phyloP scores from a whole-genome alignment of 2,113 vertebrate genomes.

The Grallaria varia region DNA sequence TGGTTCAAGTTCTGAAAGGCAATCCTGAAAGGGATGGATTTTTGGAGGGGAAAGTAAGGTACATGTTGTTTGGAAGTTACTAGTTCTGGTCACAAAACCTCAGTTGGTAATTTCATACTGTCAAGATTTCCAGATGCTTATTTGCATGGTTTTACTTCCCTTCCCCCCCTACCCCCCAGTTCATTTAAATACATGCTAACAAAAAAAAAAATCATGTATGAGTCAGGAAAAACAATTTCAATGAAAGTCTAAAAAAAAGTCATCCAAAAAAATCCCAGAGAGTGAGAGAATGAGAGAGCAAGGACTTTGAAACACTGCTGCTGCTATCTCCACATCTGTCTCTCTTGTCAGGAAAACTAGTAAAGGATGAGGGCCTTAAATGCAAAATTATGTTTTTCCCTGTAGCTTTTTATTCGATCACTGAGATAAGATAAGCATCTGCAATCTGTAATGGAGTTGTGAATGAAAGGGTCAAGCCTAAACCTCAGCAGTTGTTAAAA shows the following conservation, averaged over 20 bases:
- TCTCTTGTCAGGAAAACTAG: background rate
- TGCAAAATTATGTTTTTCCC: background rate
- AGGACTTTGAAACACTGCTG: background rate
- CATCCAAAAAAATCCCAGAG: background rate
- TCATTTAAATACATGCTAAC: background rate
- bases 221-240: background rate
- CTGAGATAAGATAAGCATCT: background rate
- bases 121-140: background rate
- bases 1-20: background rate
- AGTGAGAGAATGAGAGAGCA: background rate
- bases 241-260: background rate
- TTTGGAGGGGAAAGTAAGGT: background rate
- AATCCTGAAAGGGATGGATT: background rate
- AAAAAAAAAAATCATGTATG: background rate
- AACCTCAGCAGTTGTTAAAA: background rate
- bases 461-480: background rate
- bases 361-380: background rate
- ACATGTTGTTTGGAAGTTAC: background rate
- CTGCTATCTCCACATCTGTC: background rate
- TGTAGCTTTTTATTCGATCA: background rate
- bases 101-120: background rate
- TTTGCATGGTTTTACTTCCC: background rate
- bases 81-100: background rate
- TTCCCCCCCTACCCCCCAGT: fast-evolving
- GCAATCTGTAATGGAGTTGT: background rate